phyloP scores from a whole-genome alignment of 2,888 invertebrate species.

The Conops quadrifasciatus region DNA sequence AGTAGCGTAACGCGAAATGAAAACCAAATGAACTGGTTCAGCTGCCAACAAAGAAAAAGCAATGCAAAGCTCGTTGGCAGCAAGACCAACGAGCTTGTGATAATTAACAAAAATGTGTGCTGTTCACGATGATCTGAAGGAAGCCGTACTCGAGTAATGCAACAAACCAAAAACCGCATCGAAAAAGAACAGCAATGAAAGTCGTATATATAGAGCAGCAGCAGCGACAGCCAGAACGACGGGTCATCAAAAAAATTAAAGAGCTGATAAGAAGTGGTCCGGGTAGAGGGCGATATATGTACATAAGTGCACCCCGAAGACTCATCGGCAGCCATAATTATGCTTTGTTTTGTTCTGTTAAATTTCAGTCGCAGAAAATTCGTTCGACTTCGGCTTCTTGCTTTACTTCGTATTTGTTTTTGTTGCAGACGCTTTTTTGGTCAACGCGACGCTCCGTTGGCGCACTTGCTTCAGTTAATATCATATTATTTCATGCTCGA shows the following conservation, averaged over 20 bases:
- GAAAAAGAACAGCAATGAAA: conserved; percentile 19
- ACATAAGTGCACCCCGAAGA: neutral
- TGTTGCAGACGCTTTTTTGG: neutral
- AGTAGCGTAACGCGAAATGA: neutral
- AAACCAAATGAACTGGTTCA: conserved; percentile 35
- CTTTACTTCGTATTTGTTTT: neutral
- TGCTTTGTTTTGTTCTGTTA: neutral
- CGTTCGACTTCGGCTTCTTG: conserved; percentile 3
- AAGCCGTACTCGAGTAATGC: neutral
- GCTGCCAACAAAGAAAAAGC: conserved; percentile 35
- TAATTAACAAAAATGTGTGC: conserved; percentile 52
- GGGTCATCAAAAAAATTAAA: conserved; percentile 23
- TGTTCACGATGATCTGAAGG: neutral
- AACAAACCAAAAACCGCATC: neutral
- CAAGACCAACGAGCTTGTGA: conserved; percentile 57
- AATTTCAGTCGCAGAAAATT: too few species aligned
- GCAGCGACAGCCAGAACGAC: neutral
- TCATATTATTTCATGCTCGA: neutral
- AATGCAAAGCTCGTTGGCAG: conserved; percentile 44
- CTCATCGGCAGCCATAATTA: conserved; percentile 3
- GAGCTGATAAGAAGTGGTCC: neutral
- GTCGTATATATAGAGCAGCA: neutral
- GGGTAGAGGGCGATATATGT: too few species aligned
- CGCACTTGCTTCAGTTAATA: neutral
- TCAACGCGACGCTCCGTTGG: too few species aligned